A percentile compares a stretch with the other conserved stretches of the same genome.
phyloP scores from a whole-genome alignment of 2,113 vertebrate genomes.

The Nothobranchius furzeri region DNA sequence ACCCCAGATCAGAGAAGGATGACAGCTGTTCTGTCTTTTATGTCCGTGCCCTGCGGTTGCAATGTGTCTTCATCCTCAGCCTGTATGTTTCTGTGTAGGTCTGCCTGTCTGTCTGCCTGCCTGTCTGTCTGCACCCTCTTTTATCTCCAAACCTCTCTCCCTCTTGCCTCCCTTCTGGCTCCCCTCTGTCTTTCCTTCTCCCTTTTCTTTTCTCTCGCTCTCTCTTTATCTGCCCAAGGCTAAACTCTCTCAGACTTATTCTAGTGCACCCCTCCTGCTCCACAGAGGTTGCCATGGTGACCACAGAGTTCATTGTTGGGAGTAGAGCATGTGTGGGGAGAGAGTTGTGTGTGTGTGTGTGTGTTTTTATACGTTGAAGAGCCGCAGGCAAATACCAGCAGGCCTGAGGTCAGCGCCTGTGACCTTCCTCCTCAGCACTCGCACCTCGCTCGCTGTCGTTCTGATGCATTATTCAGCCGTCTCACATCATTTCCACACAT shows the following conservation, averaged over 20 bases:
- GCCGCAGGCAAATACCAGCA: conserved; percentile 47
- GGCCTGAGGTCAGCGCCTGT: conserved; percentile 52
- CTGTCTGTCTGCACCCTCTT: conserved; percentile 8
- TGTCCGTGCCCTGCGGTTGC: conserved; percentile 27
- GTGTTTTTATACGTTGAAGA: conserved; percentile 38
- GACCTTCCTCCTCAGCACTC: conserved; percentile 50
- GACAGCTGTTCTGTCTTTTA: conserved; percentile 50
- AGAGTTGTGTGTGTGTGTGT: conserved; percentile 20
- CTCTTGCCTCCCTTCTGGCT: neutral
- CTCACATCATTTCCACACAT: conserved; percentile 5
- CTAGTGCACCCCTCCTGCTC: conserved; percentile 46
- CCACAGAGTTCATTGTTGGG: conserved; percentile 40
- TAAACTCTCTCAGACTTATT: conserved; percentile 75
- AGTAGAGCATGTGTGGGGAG: conserved; percentile 9
- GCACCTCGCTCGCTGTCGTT: conserved; percentile 38
- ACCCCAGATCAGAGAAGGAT: conserved; percentile 46
- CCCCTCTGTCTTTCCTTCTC: conserved; percentile 40
- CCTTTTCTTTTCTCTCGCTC: conserved; percentile 39
- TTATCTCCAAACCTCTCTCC: conserved; percentile 8
- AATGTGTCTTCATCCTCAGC: conserved; percentile 10
- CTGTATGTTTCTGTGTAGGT: conserved; percentile 19
- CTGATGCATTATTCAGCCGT: conserved; percentile 42
- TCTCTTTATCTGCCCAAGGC: conserved; percentile 67
- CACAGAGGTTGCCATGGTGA: conserved; percentile 68
- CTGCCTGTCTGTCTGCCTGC: conserved; percentile 13